Evolutionary conservation across 2,888 invertebrate genomes (phyloP).

Genomic region (Euspilapteryx auroguttella): DNA sequence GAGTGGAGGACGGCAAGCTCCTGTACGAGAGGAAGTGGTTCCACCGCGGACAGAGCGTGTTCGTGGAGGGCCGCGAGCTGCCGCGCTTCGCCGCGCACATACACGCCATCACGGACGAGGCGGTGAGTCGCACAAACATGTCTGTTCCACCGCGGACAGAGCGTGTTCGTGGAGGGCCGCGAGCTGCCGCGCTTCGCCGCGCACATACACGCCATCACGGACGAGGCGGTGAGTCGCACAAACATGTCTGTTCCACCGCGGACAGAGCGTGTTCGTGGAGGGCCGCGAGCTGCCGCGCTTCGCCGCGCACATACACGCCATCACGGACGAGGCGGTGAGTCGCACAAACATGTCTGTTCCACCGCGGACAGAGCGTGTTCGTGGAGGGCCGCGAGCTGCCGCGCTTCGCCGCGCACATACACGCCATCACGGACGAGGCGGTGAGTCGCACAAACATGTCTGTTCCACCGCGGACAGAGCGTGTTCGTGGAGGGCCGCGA

Average conservation of each 20-base stretch:
- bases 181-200: constrained; percentile 77
- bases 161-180: constrained; percentile 79
- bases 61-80: constrained; percentile 85
- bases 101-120: constrained; percentile 87
- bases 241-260: constrained; percentile 86
- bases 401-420: constrained; percentile 78
- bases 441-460: constrained; percentile 82
- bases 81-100: constrained; percentile 87
- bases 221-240: constrained; percentile 80
- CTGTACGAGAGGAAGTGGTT: constrained; percentile 94
- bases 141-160: constrained; percentile 80
- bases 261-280: constrained; percentile 81
- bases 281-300: constrained; percentile 71
- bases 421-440: constrained; percentile 78
- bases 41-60: constrained; percentile 91
- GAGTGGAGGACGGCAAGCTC: constrained; percentile 93
- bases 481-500: constrained; percentile 82
- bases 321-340: constrained; percentile 80
- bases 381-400: constrained; percentile 78
- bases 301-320: constrained; percentile 78
- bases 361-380: constrained; percentile 81
- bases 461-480: constrained; percentile 85
- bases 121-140: constrained; percentile 70
- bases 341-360: too few relatives aligned
- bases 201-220: constrained; percentile 78